These are phyloP conservation scores for Eupleurogrammus muticus DNA, from an alignment of 2,797 vertebrate species.

Conservation along the genomic window DNA sequence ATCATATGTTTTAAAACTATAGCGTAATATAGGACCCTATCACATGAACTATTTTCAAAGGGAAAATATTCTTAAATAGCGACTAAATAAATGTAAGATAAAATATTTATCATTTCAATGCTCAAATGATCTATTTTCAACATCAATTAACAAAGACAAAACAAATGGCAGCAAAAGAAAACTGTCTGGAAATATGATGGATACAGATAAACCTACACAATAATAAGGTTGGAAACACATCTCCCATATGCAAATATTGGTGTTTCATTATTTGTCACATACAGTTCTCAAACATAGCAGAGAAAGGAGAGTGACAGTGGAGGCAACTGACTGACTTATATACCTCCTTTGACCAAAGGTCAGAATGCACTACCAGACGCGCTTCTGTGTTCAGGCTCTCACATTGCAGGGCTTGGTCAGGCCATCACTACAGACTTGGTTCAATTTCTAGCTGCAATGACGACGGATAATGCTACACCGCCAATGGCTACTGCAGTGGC, in stretches of 20 bases:
- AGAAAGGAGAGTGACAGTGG: constrained; percentile 64
- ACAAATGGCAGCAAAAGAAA: constrained; percentile 55
- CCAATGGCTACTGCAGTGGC: constrained; percentile 95
- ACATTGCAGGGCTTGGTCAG: constrained; percentile 36
- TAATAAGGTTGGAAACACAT: constrained; percentile 44
- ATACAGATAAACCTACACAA: constrained; percentile 51
- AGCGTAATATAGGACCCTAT: constrained; percentile 38
- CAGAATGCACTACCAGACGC: constrained; percentile 61
- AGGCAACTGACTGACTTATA: constrained; percentile 44
- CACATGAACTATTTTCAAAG: constrained; percentile 32
- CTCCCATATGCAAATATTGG: constrained; percentile 45
- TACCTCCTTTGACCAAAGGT: constrained; percentile 23
- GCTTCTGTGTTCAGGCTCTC: constrained; percentile 52
- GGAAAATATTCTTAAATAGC: constrained; percentile 31
- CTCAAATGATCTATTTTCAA: constrained; percentile 35
- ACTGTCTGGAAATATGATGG: constrained; percentile 47
- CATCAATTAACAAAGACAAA: constrained; percentile 44
- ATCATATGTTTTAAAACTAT: constrained; percentile 40
- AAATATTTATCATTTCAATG: constrained; percentile 32
- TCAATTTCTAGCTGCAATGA: constrained; percentile 96
- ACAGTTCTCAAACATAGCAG: constrained; percentile 75
- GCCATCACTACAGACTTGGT: constrained; percentile 26
- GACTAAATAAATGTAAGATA: constrained; percentile 26
- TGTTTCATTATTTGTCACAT: constrained; percentile 47
- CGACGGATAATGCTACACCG: constrained; percentile 95